Percentiles rank a stretch among this genome's conserved stretches.
These are phyloP conservation scores for Ramphastos sulfuratus DNA, from an alignment of 2,113 vertebrate genomes.

Conservation along the genomic window DNA sequence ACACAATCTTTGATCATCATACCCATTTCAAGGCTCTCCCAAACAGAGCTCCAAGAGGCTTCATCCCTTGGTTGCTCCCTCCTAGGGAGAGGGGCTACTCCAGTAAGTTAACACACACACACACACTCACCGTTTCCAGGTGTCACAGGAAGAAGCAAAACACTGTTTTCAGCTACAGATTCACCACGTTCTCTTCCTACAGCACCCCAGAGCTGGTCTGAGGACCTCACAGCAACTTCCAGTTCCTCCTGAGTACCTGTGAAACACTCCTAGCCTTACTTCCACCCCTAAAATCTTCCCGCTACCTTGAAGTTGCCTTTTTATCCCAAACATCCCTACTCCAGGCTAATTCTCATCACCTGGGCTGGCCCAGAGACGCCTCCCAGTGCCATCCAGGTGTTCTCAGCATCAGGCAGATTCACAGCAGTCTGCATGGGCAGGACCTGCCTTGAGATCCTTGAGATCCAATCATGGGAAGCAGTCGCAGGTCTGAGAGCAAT, in stretches of 20 bases:
- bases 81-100: background rate
- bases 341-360: background rate
- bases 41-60: background rate
- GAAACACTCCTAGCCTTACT: accelerated
- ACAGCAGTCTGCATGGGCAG: too few species aligned
- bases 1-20: background rate
- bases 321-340: background rate
- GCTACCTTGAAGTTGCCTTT: background rate
- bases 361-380: background rate
- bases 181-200: background rate
- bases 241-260: background rate
- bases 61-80: background rate
- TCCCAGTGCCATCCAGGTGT: too few species aligned
- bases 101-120: background rate
- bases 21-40: background rate
- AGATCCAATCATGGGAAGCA: too few species aligned
- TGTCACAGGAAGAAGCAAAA: background rate
- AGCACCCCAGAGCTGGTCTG: background rate
- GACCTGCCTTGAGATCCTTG: too few species aligned
- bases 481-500: too few species aligned
- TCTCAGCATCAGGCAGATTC: too few species aligned
- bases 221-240: background rate
- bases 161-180: background rate
- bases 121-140: background rate
- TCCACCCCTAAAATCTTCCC: accelerated